A percentile compares a stretch with the other conserved stretches of the same genome.
Evolutionary conservation across 2,797 vertebrate species (phyloP).

Genomic region (Poeciliopsis gracilis): DNA sequence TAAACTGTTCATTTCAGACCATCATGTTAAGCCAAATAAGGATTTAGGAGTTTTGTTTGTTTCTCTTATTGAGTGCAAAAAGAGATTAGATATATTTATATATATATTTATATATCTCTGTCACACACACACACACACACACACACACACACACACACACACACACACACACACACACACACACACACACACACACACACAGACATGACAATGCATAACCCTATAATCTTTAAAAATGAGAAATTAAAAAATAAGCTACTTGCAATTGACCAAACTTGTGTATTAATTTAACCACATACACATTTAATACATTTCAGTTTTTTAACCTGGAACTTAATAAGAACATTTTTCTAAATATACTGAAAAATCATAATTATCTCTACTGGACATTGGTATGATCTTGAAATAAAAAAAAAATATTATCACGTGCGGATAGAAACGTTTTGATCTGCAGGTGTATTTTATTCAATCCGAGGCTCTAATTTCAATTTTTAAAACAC

Average conservation of each 20-base stretch:
- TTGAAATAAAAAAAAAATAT: not conserved
- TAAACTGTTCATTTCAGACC: constrained; percentile 23
- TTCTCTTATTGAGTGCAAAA: constrained; percentile 39
- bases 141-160: not conserved
- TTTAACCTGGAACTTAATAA: not conserved
- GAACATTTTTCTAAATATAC: not conserved
- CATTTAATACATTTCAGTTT: not conserved
- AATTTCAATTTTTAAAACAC: not conserved
- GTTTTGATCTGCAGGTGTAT: not conserved
- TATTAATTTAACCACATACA: not conserved
- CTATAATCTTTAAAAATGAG: not conserved
- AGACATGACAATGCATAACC: not conserved
- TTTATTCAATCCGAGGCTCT: not conserved
- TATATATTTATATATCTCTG: not conserved
- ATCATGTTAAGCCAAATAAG: constrained; percentile 41
- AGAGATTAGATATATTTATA: no score
- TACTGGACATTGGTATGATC: not conserved
- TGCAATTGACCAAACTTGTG: not conserved
- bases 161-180: constrained; percentile 4
- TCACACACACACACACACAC: not conserved
- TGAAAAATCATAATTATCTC: not conserved
- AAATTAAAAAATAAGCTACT: not conserved
- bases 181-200: constrained; percentile 9
- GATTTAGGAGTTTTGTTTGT: constrained; percentile 29
- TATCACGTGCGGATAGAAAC: not conserved